phyloP scores from a whole-genome alignment of 2,797 vertebrate genomes.

The Anolis apletophallus region DNA sequence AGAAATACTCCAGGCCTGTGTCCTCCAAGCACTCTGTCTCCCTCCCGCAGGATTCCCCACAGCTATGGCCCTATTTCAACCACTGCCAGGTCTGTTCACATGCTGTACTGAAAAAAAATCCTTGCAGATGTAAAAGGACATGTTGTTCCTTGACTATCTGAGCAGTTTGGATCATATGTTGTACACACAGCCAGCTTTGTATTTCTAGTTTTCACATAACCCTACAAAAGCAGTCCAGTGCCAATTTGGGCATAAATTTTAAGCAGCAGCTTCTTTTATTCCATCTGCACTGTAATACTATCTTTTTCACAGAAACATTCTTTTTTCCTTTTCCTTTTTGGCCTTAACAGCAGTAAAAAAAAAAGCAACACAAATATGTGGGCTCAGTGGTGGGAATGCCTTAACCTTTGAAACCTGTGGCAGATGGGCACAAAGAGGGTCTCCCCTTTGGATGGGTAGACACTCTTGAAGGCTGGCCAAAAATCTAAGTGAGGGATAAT shows the following conservation, averaged over 20 bases:
- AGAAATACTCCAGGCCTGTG: background rate
- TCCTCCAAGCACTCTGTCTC: background rate
- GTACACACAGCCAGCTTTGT: constrained; percentile 7
- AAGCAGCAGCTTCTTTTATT: background rate
- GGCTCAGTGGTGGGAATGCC: constrained; percentile 4
- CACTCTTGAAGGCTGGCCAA: constrained; percentile 44
- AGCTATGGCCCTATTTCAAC: background rate
- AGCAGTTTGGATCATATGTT: constrained; percentile 17
- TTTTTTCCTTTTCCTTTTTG: too few relatives aligned
- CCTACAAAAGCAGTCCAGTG: constrained; percentile 22
- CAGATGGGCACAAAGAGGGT: constrained; percentile 31
- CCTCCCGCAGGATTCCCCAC: background rate
- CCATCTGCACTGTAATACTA: constrained; percentile 9
- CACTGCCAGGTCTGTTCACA: constrained; percentile 6
- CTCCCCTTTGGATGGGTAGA: constrained; percentile 32
- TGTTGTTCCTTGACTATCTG: constrained; percentile 26
- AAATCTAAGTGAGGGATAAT: constrained; percentile 50
- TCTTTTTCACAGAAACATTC: constrained; percentile 8
- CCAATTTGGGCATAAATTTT: constrained; percentile 4
- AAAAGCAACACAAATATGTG: constrained; percentile 23
- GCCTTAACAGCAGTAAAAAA: background rate
- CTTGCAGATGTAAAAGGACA: background rate
- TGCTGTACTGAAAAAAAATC: constrained; percentile 6
- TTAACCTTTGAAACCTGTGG: background rate
- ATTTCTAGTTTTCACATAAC: constrained; percentile 23